These are phyloP conservation scores for Smithornis capensis DNA, from an alignment of 2,113 vertebrate species.

Conservation along the genomic window DNA sequence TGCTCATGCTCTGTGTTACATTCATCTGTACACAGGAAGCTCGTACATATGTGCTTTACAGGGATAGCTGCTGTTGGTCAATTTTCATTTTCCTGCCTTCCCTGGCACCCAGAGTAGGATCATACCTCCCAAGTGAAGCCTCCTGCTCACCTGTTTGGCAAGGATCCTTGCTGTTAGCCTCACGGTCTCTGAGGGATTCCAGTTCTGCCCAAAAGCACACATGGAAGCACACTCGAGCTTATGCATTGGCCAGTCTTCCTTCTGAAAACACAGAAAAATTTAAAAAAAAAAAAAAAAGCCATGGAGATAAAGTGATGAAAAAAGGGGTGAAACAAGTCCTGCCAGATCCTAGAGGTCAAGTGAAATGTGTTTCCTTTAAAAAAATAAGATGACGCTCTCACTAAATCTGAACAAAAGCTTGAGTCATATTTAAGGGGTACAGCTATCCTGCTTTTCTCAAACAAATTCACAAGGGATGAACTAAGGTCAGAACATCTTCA, in stretches of 20 bases:
- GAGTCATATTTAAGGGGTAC: conserved; percentile 19
- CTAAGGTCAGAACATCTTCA: conserved; percentile 41
- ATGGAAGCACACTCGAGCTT: conserved; percentile 93
- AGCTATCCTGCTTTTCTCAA: conserved; percentile 14
- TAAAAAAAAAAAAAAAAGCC: background rate
- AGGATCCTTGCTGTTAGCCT: conserved; percentile 91
- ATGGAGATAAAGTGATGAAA: background rate
- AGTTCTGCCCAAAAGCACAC: conserved; percentile 86
- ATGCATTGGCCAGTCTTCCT: conserved; percentile 93
- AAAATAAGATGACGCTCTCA: conserved; percentile 34
- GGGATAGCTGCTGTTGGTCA: background rate
- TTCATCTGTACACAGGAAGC: background rate
- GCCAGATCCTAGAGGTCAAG: conserved; percentile 50
- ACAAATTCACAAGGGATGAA: conserved; percentile 2
- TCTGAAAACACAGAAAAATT: conserved; percentile 74
- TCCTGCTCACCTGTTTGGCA: conserved; percentile 85
- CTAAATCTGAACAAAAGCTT: conserved; percentile 42
- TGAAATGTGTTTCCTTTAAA: conserved; percentile 72
- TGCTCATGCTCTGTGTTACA: background rate
- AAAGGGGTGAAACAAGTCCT: conserved; percentile 29
- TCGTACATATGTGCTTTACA: background rate
- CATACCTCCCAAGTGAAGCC: background rate
- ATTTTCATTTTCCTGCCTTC: conserved; percentile 5
- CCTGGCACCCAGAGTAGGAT: background rate
- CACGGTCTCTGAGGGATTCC: conserved; percentile 90